These are phyloP conservation scores for Salticus scenicus DNA, from an alignment of 2,888 invertebrate species.

Conservation along the genomic window DNA sequence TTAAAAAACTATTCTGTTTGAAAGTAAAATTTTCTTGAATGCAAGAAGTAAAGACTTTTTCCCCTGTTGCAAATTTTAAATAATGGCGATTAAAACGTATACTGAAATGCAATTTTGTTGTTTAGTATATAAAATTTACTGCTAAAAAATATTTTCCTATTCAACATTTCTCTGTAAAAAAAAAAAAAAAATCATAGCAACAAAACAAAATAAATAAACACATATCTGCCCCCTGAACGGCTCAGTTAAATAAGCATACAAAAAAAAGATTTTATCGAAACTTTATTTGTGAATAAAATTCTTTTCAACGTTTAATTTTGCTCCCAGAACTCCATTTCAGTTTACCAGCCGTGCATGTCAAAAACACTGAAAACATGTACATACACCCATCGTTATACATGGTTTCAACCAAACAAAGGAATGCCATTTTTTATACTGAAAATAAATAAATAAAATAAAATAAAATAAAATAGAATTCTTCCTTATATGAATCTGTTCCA, in stretches of 20 bases:
- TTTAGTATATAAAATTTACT: too few species aligned
- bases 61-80: too few species aligned
- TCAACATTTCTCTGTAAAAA: neutral
- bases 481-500: constrained; percentile 21
- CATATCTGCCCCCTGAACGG: neutral
- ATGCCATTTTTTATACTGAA: constrained; percentile 21
- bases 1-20: too few species aligned
- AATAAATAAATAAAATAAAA: too few species aligned
- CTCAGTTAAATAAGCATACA: neutral
- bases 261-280: neutral
- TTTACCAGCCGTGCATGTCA: neutral
- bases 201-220: neutral
- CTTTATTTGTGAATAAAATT: constrained; percentile 36
- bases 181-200: neutral
- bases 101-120: too few species aligned
- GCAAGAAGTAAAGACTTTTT: too few species aligned
- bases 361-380: neutral
- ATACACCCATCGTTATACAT: constrained; percentile 51
- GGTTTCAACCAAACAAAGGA: constrained; percentile 55
- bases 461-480: constrained; percentile 32
- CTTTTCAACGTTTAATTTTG: constrained; percentile 55
- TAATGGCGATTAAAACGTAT: too few species aligned
- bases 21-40: too few species aligned
- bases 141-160: too few species aligned
- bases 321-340: constrained; percentile 4